phyloP scores from a whole-genome alignment of 53 echinoderm and acorn worm species.

The Crossaster papposus region DNA sequence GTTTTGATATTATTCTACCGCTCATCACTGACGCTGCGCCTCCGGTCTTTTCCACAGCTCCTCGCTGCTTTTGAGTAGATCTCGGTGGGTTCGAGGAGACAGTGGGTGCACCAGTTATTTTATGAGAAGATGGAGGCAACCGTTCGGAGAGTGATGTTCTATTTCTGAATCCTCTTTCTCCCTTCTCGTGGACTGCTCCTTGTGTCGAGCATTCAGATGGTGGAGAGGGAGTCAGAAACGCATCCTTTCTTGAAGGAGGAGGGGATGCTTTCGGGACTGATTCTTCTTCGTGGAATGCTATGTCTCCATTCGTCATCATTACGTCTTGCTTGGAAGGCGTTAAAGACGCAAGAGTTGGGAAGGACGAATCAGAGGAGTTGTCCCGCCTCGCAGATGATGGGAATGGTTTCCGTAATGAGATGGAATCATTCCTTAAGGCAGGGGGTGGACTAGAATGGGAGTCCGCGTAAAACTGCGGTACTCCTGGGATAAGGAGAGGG shows the following conservation, averaged over 20 bases:
- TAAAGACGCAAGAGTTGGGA: background rate
- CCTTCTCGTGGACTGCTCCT: background rate
- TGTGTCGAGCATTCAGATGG: background rate
- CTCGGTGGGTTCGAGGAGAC: no score
- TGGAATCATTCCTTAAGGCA: background rate
- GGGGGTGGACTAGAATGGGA: background rate
- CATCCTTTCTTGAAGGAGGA: background rate
- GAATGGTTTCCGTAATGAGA: background rate
- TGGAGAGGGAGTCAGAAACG: background rate
- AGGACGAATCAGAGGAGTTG: background rate
- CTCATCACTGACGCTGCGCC: background rate
- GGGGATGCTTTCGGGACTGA: background rate
- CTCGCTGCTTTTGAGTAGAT: no score
- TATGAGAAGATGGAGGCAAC: no score
- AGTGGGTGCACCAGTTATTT: no score
- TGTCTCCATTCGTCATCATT: background rate
- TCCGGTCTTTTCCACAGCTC: background rate
- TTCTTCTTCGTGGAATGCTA: background rate
- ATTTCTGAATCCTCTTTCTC: background rate
- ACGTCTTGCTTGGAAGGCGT: background rate
- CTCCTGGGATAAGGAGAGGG: conserved; percentile 25
- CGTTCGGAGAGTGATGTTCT: no score
- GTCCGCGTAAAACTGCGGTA: conserved; percentile 6
- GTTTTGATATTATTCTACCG: background rate
- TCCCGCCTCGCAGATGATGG: background rate